Percentiles rank a stretch among this genome's conserved stretches.
Evolutionary conservation across 2,888 invertebrate genomes (phyloP).

Genomic region (Seira sanloemensis): DNA sequence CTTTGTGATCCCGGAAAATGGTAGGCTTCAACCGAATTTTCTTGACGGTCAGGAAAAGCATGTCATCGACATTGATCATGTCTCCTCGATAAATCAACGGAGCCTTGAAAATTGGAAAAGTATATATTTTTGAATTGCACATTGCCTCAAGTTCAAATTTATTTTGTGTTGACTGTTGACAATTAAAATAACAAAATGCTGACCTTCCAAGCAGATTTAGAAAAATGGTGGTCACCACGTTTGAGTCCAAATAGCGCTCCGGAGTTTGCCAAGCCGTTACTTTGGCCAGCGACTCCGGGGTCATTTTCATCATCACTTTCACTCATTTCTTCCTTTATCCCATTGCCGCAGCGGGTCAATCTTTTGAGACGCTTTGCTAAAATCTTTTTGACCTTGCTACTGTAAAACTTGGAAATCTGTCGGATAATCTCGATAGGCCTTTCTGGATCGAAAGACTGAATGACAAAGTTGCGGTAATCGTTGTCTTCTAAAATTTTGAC

Average conservation of each 20-base stretch:
- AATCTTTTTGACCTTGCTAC: slow-evolving; percentile 5
- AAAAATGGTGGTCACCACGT: slow-evolving; percentile 6
- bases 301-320: neutral
- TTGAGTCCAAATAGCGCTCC: too few species aligned
- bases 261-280: slow-evolving; percentile 16
- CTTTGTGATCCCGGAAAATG: slow-evolving; percentile 9
- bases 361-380: neutral
- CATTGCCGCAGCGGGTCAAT: neutral
- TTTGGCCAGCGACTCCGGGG: neutral
- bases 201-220: slow-evolving; percentile 33
- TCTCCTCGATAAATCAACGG: slow-evolving; percentile 30
- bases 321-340: neutral
- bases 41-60: slow-evolving; percentile 24
- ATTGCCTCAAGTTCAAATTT: too few species aligned
- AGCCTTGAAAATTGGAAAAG: slow-evolving; percentile 22
- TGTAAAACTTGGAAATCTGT: neutral
- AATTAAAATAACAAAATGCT: neutral
- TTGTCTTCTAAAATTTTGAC: slow-evolving; percentile 21
- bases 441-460: slow-evolving; percentile 18
- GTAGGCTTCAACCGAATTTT: slow-evolving; percentile 26
- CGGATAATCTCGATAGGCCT: slow-evolving; percentile 8
- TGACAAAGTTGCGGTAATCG: slow-evolving; percentile 19
- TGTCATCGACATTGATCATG: neutral
- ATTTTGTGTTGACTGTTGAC: too few species aligned
- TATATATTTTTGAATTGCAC: too few species aligned